phyloP scores from a whole-genome alignment of 1,140 invertebrate genomes.

The Teleogryllus occipitalis region DNA sequence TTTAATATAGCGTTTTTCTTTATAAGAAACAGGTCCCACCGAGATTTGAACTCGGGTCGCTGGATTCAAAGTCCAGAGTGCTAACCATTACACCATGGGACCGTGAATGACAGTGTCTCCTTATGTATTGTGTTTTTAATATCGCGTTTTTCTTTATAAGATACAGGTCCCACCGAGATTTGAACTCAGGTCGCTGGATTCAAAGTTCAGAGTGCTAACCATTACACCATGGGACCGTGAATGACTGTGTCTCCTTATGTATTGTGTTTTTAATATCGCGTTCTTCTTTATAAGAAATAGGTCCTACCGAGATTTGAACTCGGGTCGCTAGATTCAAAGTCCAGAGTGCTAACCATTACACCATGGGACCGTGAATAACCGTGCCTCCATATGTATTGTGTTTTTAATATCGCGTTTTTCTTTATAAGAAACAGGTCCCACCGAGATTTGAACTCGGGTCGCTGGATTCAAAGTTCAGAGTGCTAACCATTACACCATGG shows the following conservation, averaged over 20 bases:
- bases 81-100: constrained; percentile 48
- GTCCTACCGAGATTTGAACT: constrained; percentile 50
- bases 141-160: too few relatives aligned
- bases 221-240: constrained; percentile 42
- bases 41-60: constrained; percentile 54
- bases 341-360: constrained; percentile 57
- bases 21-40: constrained; percentile 40
- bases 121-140: too few relatives aligned
- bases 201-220: constrained; percentile 58
- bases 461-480: constrained; percentile 58
- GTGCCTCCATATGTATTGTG: too few relatives aligned
- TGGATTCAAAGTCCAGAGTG: constrained; percentile 59
- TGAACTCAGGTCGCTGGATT: constrained; percentile 56
- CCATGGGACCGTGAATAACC: constrained; percentile 35
- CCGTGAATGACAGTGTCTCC: too few relatives aligned
- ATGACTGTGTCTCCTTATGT: too few relatives aligned
- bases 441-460: constrained; percentile 53
- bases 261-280: too few relatives aligned
- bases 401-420: too few relatives aligned
- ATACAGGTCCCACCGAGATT: constrained; percentile 52
- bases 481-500: constrained; percentile 51
- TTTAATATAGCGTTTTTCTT: too few relatives aligned
- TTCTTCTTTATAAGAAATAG: too few relatives aligned
- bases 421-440: too few relatives aligned
- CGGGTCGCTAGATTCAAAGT: constrained; percentile 57